Evolutionary conservation across 2,113 vertebrate genomes (phyloP).

Genomic region (Regulus satrapa): DNA sequence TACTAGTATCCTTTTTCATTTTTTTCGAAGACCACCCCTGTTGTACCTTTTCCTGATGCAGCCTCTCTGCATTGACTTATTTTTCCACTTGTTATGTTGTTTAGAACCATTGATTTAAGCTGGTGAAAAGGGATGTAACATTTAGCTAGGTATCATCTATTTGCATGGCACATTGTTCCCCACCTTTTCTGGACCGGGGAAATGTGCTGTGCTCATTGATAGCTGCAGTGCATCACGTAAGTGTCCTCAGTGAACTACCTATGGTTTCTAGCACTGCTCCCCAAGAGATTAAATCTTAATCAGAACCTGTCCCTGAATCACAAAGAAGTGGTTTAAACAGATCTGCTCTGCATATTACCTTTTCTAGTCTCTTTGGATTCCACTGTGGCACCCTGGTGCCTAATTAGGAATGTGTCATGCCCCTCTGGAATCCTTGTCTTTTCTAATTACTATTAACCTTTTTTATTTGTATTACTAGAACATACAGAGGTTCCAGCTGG

Average conservation of each 20-base stretch:
- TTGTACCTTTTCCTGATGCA: not conserved
- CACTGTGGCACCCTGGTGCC: not conserved
- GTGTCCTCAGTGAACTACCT: not conserved
- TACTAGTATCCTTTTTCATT: not conserved
- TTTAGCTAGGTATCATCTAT: not conserved
- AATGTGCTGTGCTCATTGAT: not conserved
- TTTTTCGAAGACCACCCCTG: not conserved
- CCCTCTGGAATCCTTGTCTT: conserved; percentile 5
- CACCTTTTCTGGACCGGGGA: not conserved
- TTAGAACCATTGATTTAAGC: not conserved
- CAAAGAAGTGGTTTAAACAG: not conserved
- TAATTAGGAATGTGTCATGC: conserved; percentile 39
- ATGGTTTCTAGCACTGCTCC: not conserved
- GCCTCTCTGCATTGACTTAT: not conserved
- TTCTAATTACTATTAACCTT: conserved; percentile 39
- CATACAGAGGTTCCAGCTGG: not conserved
- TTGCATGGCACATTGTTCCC: not conserved
- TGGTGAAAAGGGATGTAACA: not conserved
- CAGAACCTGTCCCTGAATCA: not conserved
- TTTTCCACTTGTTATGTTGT: not conserved
- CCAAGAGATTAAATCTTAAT: conserved; percentile 16
- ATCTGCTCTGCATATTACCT: not conserved
- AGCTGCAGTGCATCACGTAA: not conserved
- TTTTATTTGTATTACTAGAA: conserved; percentile 10
- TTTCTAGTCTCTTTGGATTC: not conserved